phyloP scores from a whole-genome alignment of 30 jellyfish, hydroid and myxozoan species.

The Hydractinia symbiolongicarpus region DNA sequence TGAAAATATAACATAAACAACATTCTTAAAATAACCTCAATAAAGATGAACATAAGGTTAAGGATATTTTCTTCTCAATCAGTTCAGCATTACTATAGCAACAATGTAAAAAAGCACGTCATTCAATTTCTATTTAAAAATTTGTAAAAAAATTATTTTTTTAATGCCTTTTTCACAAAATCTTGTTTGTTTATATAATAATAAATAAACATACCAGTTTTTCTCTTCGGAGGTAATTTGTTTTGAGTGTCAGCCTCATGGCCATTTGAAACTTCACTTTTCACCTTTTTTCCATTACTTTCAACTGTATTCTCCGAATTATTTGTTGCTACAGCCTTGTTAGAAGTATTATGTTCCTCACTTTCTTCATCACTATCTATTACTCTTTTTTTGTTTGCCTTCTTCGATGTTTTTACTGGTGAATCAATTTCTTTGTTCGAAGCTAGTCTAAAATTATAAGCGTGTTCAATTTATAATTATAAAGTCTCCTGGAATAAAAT shows the following conservation, averaged over 20 bases:
- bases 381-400: not conserved
- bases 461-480: too few species aligned
- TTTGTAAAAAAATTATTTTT: too few species aligned
- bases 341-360: not conserved
- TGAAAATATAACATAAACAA: too few species aligned
- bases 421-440: not conserved
- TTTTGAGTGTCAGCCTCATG: not conserved
- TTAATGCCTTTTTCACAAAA: too few species aligned
- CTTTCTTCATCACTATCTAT: slow-evolving; percentile 2
- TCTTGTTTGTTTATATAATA: too few species aligned
- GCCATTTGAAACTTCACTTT: not conserved
- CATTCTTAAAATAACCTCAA: too few species aligned
- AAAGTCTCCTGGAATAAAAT: too few species aligned
- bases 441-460: not conserved
- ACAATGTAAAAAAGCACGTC: too few species aligned
- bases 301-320: not conserved
- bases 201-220: not conserved
- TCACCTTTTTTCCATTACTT: not conserved
- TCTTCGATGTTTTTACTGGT: not conserved
- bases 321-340: not conserved
- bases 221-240: not conserved
- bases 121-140: too few species aligned
- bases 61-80: too few species aligned
- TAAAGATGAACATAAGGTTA: too few species aligned
- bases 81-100: too few species aligned